These are phyloP conservation scores for Leptoteleia sp. DNA, from an alignment of 1,140 invertebrate genomes.

Conservation along the genomic window DNA sequence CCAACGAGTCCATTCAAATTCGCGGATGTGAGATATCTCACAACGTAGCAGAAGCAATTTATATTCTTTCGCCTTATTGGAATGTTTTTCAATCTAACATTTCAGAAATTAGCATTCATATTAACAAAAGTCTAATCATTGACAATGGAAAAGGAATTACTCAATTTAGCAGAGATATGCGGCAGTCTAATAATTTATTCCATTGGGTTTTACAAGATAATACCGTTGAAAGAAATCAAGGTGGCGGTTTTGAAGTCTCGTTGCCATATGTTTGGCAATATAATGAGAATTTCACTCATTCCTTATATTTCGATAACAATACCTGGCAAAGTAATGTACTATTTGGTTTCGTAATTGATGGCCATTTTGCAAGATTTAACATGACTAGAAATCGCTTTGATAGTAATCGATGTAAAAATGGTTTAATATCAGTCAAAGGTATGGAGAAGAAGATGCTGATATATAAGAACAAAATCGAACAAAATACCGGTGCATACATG, in stretches of 20 bases:
- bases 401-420: constrained; percentile 90
- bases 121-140: constrained; percentile 91
- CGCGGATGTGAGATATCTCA: constrained; percentile 90
- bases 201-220: constrained; percentile 95
- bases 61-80: constrained; percentile 91
- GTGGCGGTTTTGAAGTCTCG: constrained; percentile 91
- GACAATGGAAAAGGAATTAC: constrained; percentile 92
- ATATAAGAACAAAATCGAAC: constrained; percentile 88
- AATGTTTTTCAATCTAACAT: constrained; percentile 91
- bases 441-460: constrained; percentile 98
- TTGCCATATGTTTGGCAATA: constrained; percentile 97
- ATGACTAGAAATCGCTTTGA: constrained; percentile 92
- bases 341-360: constrained; percentile 92
- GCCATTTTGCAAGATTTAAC: constrained; percentile 93
- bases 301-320: constrained; percentile 92
- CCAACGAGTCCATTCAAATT: constrained; percentile 92
- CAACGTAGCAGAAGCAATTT: constrained; percentile 90
- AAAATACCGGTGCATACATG: constrained; percentile 92
- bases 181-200: constrained; percentile 96
- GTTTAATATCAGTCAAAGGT: constrained; percentile 92
- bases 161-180: constrained; percentile 93
- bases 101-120: constrained; percentile 91
- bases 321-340: constrained; percentile 92
- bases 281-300: constrained; percentile 96
- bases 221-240: constrained; percentile 90